Base-by-base conservation (phyloP, 1,140 invertebrate genomes). In the Bicyclus anynana region DNA sequence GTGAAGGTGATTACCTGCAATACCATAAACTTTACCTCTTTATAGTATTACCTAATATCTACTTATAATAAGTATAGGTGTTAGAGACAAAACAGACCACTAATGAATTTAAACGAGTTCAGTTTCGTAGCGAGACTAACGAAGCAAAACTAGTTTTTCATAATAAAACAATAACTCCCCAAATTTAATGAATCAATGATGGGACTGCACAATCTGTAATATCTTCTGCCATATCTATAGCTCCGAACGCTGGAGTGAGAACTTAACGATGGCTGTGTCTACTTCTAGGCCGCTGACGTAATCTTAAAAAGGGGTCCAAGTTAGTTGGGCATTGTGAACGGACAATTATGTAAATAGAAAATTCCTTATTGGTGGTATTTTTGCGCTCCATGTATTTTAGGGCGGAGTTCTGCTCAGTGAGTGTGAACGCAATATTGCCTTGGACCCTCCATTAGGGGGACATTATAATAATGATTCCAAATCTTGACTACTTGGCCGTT, bases 271-370 rank as follows among this genome's bases (percentile, higher is more conserved):
- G 37, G 12, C 37, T 38, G 12, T 17, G 9, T 38, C 16, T 17
- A 17, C 12, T 38, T 38, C 37, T 38, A 14, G 5, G 5, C 3
- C 13, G 37, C 37, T 16, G 37, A 38, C 37, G 37, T 38, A 16
- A 38, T 38, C 16, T 44, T 44, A 44, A 44, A 44, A 27, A 20
- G 40, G 17, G 40, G 40, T 20, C 40, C n/a, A 44, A 44, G 40
- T 44, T 44, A 44, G 40, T 44, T 44, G 40, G 40, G 17, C 40
- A 44, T 44, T 16, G 40, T 44, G 20, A 44, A 44, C 7, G 40
- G 40, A 44, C 40, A 59, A 48, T 59, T 59, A 59, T 59, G 51
- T 47, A 53, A 53, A 59, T 53, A 53, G 26, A 33, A 59, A 44
- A 44, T 53, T 29, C 52, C 35, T 53, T 59, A 59, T 59, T 59